Percentiles rank a stretch among this genome's conserved stretches.
Evolutionary conservation across 2,888 invertebrate species (phyloP).

Genomic region (Rhagophthalmus giganteus): DNA sequence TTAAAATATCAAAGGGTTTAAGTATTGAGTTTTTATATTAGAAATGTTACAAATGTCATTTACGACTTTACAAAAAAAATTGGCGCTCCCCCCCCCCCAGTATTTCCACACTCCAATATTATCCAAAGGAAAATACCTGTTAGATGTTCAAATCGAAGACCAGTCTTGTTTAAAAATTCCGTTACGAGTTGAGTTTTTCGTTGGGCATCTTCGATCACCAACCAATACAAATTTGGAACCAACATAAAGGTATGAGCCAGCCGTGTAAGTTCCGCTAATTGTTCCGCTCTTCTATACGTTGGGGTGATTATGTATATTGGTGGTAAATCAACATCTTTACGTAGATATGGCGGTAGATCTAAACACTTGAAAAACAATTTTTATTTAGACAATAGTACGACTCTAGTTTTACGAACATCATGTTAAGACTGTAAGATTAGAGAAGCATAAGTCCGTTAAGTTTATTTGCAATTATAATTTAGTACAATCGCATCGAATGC

Average conservation of each 20-base stretch:
- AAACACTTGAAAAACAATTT: constrained; percentile 24
- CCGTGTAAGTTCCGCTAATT: constrained; percentile 81
- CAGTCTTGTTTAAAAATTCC: constrained; percentile 69
- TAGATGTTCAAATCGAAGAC: constrained; percentile 68
- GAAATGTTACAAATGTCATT: too few relatives aligned
- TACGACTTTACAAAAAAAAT: too few relatives aligned
- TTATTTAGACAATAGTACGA: background rate
- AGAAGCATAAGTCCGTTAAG: too few relatives aligned
- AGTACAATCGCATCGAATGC: too few relatives aligned
- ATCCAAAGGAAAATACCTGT: constrained; percentile 49
- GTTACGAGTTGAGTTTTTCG: constrained; percentile 71
- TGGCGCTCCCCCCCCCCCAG: too few relatives aligned
- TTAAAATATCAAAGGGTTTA: too few relatives aligned
- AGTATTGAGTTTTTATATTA: too few relatives aligned
- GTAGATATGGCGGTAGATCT: constrained; percentile 22
- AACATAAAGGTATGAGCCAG: constrained; percentile 84
- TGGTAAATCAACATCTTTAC: constrained; percentile 44
- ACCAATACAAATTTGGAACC: constrained; percentile 89
- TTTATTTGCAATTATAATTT: too few relatives aligned
- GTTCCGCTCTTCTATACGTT: constrained; percentile 74
- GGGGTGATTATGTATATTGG: constrained; percentile 73
- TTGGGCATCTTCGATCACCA: constrained; percentile 85
- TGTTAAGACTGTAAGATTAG: background rate
- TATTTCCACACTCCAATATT: too few relatives aligned
- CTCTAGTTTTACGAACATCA: background rate